Percentiles rank a stretch among this genome's conserved stretches.
These are phyloP conservation scores for Ptychodera flava DNA, from an alignment of 35 echinoderm and acorn worm species.

Conservation along the genomic window DNA sequence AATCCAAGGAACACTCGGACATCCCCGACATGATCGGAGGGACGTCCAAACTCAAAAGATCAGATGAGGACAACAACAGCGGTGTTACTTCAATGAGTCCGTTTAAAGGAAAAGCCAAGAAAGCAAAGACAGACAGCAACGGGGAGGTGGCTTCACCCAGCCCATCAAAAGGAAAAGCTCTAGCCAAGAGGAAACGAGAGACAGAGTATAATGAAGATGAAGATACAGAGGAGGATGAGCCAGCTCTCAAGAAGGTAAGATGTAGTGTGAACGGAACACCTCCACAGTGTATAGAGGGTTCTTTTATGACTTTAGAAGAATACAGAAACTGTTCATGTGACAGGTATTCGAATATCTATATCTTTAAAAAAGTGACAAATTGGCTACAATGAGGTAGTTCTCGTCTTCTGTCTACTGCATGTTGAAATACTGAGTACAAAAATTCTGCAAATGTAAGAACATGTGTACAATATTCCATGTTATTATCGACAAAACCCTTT, in stretches of 20 bases:
- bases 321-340: no score
- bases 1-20: conserved; percentile 14
- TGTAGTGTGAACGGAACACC: no score
- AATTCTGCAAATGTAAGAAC: no score
- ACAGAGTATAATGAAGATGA: not conserved
- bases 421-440: no score
- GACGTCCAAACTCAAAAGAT: not conserved
- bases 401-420: no score
- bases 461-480: no score
- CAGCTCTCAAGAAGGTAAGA: not conserved
- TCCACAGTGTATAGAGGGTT: no score
- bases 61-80: not conserved
- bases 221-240: not conserved
- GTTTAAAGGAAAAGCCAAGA: not conserved
- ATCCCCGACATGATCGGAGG: not conserved
- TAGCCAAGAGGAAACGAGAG: not conserved
- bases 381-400: no score
- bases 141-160: not conserved
- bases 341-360: no score
- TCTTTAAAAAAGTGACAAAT: no score
- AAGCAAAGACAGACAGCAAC: not conserved
- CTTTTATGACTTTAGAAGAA: no score
- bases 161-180: not conserved
- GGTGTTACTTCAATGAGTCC: not conserved
- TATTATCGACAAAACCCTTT: no score